These are phyloP conservation scores for Acleris sparsana DNA, from an alignment of 2,888 invertebrate genomes.

Conservation along the genomic window DNA sequence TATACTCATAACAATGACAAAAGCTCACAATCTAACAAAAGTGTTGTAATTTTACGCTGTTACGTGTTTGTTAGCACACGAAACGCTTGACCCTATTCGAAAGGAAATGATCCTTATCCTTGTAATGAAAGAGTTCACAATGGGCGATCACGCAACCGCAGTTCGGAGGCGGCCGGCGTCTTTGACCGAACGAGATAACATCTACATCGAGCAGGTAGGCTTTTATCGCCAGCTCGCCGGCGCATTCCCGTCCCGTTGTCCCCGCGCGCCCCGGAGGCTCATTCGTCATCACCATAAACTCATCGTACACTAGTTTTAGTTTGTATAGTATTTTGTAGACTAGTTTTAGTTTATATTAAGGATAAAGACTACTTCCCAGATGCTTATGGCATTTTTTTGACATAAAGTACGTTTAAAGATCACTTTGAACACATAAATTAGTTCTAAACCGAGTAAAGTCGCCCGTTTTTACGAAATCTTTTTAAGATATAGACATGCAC, in stretches of 20 bases:
- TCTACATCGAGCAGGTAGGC: constrained; percentile 79
- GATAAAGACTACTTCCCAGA: no score
- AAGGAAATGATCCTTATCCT: constrained; percentile 44
- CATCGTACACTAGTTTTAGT: no score
- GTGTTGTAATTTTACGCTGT: constrained; percentile 79
- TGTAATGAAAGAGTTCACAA: constrained; percentile 43
- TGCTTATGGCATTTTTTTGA: no score
- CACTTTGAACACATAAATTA: no score
- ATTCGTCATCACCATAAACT: no score
- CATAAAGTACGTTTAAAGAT: no score
- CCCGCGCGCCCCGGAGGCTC: no score
- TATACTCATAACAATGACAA: constrained; percentile 72
- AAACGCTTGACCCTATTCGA: not conserved
- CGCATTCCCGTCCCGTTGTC: not conserved
- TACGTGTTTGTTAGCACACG: constrained; percentile 62
- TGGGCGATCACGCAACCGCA: constrained; percentile 36
- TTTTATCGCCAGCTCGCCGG: constrained; percentile 55
- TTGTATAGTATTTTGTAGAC: no score
- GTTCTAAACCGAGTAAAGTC: no score
- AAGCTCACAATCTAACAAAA: constrained; percentile 77
- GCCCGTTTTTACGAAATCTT: no score
- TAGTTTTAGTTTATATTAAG: no score
- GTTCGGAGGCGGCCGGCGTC: constrained; percentile 68
- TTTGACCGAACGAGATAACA: constrained; percentile 78
- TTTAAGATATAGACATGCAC: no score